Evolutionary conservation across 2,113 vertebrate species (phyloP).

Genomic region (Protomyctophum bolini): DNA sequence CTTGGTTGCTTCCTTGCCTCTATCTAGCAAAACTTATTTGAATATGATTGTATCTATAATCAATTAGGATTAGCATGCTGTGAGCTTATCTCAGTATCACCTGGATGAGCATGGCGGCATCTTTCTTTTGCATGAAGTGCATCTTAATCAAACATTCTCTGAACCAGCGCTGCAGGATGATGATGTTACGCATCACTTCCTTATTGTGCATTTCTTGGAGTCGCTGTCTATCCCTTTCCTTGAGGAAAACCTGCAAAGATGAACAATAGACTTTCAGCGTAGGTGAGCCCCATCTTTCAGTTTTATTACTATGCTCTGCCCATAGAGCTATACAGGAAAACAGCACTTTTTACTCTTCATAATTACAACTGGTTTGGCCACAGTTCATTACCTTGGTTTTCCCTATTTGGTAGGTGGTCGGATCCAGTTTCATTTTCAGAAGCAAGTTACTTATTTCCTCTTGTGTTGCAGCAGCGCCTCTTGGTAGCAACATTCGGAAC

Average conservation of each 20-base stretch:
- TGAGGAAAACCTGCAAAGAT: slow-evolving; percentile 88
- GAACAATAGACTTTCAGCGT: not conserved
- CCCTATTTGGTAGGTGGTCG: slow-evolving; percentile 89
- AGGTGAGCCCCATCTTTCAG: too few species aligned
- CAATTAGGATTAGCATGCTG: too few species aligned
- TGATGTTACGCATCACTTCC: slow-evolving; percentile 86
- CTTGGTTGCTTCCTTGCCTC: too few species aligned
- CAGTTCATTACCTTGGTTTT: slow-evolving; percentile 85
- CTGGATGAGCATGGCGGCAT: slow-evolving; percentile 84
- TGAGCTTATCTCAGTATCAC: slow-evolving; percentile 56
- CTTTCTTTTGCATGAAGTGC: slow-evolving; percentile 81
- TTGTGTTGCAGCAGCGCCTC: slow-evolving; percentile 74
- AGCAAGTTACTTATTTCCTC: slow-evolving; percentile 85
- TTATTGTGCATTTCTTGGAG: slow-evolving; percentile 87
- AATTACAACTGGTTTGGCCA: too few species aligned
- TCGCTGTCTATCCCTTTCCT: slow-evolving; percentile 83
- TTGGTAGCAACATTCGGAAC: slow-evolving; percentile 89
- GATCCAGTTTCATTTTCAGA: slow-evolving; percentile 79
- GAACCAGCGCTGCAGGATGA: slow-evolving; percentile 92
- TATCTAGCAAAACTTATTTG: too few species aligned
- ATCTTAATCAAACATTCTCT: slow-evolving; percentile 82
- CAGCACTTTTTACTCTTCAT: too few species aligned
- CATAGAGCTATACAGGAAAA: too few species aligned
- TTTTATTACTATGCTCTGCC: too few species aligned
- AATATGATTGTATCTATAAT: too few species aligned